Conservation (phyloP, 2,888 invertebrate species). For the Lepidonotus clava region DNA sequence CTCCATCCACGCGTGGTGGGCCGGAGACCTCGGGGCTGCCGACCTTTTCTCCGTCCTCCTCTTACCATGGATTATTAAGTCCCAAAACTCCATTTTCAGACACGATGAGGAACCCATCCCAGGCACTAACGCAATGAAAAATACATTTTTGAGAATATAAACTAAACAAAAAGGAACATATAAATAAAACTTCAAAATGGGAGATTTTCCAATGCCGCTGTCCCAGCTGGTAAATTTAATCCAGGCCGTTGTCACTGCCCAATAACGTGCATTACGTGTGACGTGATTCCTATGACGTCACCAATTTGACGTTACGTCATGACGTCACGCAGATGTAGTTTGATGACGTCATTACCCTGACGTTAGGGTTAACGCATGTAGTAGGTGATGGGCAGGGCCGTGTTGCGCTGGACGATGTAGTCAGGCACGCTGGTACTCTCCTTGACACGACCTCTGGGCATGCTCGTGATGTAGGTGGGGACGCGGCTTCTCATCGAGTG, state of each 20-base stretch:
- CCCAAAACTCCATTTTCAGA: too few species aligned
- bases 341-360: not conserved
- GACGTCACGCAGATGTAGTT: too few species aligned
- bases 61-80: not conserved
- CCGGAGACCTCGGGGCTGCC: slow-evolving; percentile 13
- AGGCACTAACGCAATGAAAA: not conserved
- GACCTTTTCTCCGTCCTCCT: not conserved
- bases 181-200: not conserved
- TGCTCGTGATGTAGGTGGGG: not conserved
- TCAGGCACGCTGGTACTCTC: too few species aligned
- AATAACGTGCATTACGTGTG: too few species aligned
- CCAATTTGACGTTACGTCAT: not conserved
- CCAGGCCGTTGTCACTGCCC: too few species aligned
- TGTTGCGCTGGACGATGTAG: not conserved
- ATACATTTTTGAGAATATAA: not conserved
- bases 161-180: not conserved
- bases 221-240: too few species aligned
- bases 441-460: not conserved
- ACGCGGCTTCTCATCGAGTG: slow-evolving; percentile 1
- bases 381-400: not conserved
- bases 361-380: not conserved
- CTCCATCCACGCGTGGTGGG: not conserved
- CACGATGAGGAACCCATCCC: not conserved
- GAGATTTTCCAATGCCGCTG: too few species aligned
- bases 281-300: not conserved